Evolutionary conservation across 2,888 invertebrate species (phyloP).

Genomic region (Xanthia togata): DNA sequence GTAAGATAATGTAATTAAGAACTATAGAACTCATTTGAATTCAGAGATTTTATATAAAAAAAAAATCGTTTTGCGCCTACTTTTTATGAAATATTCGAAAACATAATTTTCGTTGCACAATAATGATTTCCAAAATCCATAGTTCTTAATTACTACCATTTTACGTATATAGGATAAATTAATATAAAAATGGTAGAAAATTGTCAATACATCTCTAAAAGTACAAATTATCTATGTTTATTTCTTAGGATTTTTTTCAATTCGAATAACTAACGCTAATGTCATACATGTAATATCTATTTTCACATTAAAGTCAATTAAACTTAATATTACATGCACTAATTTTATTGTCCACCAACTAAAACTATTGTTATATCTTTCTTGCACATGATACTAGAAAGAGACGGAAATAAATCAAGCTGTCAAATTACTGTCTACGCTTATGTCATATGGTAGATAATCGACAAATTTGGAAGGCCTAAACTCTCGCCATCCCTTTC

Average conservation of each 20-base stretch:
- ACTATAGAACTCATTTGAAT: not conserved
- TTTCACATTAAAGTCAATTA: conserved; percentile 28
- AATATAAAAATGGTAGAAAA: conserved; percentile 55
- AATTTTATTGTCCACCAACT: not conserved
- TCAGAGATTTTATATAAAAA: not conserved
- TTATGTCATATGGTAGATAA: not conserved
- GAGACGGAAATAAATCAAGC: conserved; percentile 4
- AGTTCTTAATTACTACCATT: conserved; percentile 14
- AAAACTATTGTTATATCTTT: not conserved
- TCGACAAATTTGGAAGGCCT: not conserved
- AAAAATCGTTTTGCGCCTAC: not conserved
- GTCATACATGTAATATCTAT: conserved; percentile 44
- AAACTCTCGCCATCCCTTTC: not conserved
- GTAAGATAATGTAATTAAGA: conserved; percentile 15
- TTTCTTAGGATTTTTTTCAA: conserved; percentile 48
- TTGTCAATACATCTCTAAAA: conserved; percentile 54
- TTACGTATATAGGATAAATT: conserved; percentile 32
- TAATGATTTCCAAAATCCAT: not conserved
- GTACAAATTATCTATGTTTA: conserved; percentile 45
- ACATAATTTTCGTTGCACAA: not conserved
- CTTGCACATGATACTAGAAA: not conserved
- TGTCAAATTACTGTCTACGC: not conserved
- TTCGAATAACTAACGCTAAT: conserved; percentile 23
- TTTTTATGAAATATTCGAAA: not conserved
- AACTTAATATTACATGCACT: not conserved